Evolutionary conservation across 2,113 vertebrate species (phyloP), one percentile per base, ranked within the genome.

Genomic region (Clinocottus analis): DNA sequence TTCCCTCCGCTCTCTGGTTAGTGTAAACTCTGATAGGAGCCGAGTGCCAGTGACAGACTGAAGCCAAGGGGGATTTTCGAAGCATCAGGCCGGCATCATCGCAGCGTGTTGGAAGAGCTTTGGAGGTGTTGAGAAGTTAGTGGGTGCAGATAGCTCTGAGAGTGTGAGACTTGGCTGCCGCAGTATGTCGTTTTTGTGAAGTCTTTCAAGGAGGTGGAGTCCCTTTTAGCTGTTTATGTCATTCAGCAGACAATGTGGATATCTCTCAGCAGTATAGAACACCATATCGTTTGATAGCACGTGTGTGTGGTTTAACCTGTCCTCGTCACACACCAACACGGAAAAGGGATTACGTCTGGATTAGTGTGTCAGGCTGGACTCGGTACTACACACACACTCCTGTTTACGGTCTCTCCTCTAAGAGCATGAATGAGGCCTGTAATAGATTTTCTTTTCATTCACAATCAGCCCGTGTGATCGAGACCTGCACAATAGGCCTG

Each of bases 371-470:
- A 67, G 47, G 10, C 41, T 45, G 65, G 4, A 63, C 62, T 65
- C 2, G 1, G 39, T 23, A 14, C 51, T 41, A 76, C 67, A 31
- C n/a, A 33, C 33, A 33, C 33, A 33, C 33, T 21, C 35, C 13
- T 68, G 37, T 79, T 79, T 65, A 55, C 72, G 51, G 31, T 43
- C 27, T 74, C 29, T 74, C 61, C 21, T 27, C 33, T 74, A 16
- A 45, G 29, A 76, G 62, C 47, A 75, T 86, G 84, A 91, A 87
- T 85, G 72, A 89, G 31, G 35, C 55, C 41, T 73, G 51, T 61
- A 76, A 79, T 80, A 47, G 72, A 77, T 85, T 86, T 80, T 67
- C 31, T 75, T 81, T 87, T 86, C 81, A 85, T 90, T 85, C 77
- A 85, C 65, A 77, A 81, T 85, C 71, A 71, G 53, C 37, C 72